Evolutionary conservation across 2,113 vertebrate species (phyloP).

Genomic region (Oreochromis spilurus): DNA sequence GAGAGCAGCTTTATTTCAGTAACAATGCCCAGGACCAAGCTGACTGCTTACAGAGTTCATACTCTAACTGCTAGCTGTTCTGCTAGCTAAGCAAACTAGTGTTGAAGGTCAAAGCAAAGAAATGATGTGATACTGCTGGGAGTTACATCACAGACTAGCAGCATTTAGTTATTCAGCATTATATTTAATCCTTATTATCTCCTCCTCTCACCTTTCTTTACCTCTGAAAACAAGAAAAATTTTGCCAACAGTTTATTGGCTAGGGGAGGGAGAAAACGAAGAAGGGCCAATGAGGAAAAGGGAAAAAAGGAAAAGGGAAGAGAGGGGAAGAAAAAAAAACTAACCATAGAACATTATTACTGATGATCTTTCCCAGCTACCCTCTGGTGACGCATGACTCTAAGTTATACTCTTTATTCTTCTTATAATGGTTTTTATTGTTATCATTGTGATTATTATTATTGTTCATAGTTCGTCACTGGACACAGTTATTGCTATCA

Average conservation of each 20-base stretch:
- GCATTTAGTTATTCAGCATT: neutral
- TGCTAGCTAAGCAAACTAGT: neutral
- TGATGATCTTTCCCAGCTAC: neutral
- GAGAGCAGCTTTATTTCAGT: neutral
- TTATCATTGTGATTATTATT: neutral
- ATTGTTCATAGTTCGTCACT: neutral
- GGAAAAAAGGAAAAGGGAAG: rapidly evolving
- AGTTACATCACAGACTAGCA: neutral
- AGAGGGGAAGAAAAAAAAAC: neutral
- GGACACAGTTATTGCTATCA: neutral
- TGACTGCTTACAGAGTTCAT: neutral
- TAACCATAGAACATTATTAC: neutral
- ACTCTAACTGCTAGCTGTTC: neutral
- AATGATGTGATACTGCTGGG: neutral
- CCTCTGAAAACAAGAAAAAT: neutral
- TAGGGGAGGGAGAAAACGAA: rapidly evolving
- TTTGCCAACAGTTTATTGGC: neutral
- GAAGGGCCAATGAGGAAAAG: neutral
- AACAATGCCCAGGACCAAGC: neutral
- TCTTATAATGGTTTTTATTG: neutral
- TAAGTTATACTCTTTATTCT: neutral
- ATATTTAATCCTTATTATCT: neutral
- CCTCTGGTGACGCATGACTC: neutral
- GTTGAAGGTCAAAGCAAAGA: neutral
- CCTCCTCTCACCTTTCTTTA: neutral